These are phyloP conservation scores for Lepidocyrtinus sp. DNA, from an alignment of 2,888 invertebrate genomes.

Conservation along the genomic window DNA sequence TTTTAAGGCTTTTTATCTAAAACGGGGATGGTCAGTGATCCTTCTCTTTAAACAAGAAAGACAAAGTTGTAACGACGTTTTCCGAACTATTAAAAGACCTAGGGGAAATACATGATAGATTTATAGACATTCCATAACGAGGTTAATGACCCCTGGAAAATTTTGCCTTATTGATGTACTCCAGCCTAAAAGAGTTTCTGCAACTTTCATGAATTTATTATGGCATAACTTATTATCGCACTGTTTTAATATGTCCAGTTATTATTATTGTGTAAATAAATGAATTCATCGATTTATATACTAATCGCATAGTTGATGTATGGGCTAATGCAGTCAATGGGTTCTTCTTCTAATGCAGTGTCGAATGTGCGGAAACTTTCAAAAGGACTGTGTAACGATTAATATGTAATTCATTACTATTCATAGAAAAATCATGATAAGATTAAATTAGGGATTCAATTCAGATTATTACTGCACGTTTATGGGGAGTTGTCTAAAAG, in stretches of 20 bases:
- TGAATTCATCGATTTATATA: not conserved
- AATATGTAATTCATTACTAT: no score
- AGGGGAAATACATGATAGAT: slow-evolving; percentile 17
- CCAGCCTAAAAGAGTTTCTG: not conserved
- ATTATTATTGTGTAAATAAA: not conserved
- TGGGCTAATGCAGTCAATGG: no score
- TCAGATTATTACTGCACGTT: no score
- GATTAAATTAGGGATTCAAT: no score
- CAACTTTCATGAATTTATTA: slow-evolving; percentile 3
- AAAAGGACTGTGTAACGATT: no score
- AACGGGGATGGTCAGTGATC: slow-evolving; percentile 28
- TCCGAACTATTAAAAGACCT: not conserved
- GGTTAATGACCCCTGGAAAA: slow-evolving; percentile 23
- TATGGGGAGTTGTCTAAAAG: no score
- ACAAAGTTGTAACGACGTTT: no score
- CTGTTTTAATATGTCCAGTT: slow-evolving; percentile 13
- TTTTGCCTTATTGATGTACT: not conserved
- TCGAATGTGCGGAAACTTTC: not conserved
- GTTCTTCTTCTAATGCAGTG: not conserved
- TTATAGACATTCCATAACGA: slow-evolving; percentile 35
- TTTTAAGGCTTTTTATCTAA: not conserved
- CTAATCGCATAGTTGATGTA: not conserved
- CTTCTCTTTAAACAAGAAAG: slow-evolving; percentile 1
- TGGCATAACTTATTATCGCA: no score
- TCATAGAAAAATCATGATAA: no score